A percentile compares a stretch with the other conserved stretches of the same genome.
Evolutionary conservation across 2,797 vertebrate genomes (phyloP).

Genomic region (Eospalax fontanierii): DNA sequence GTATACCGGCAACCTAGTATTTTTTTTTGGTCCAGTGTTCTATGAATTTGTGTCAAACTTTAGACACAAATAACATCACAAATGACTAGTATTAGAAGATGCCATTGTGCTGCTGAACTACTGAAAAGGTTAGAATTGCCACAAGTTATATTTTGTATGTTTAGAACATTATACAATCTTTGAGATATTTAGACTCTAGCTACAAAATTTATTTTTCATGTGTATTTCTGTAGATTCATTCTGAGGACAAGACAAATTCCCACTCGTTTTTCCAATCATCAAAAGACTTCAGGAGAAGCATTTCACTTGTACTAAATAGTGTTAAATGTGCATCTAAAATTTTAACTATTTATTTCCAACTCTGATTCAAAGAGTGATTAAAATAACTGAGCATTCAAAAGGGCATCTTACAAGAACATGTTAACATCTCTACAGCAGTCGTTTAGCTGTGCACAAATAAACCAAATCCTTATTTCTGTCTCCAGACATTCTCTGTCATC

Average conservation of each 20-base stretch:
- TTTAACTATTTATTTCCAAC: constrained; percentile 15
- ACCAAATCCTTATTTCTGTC: not conserved
- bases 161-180: not conserved
- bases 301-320: constrained; percentile 24
- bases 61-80: constrained; percentile 10
- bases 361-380: not conserved
- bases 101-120: not conserved
- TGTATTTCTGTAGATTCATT: not conserved
- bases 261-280: not conserved
- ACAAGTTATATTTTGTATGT: not conserved
- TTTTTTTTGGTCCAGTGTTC: not conserved
- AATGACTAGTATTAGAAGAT: not conserved
- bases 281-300: not conserved
- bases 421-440: not conserved
- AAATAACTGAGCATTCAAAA: constrained; percentile 26
- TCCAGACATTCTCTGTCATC: not conserved
- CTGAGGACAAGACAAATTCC: not conserved
- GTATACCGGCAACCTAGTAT: not conserved
- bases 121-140: constrained; percentile 13
- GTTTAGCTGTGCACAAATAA: not conserved
- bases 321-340: not conserved
- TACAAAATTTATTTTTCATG: constrained; percentile 33
- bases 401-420: not conserved
- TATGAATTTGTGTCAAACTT: not conserved
- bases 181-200: not conserved